phyloP scores from a whole-genome alignment of 2,797 vertebrate genomes.

The Leptoclinus maculatus region DNA sequence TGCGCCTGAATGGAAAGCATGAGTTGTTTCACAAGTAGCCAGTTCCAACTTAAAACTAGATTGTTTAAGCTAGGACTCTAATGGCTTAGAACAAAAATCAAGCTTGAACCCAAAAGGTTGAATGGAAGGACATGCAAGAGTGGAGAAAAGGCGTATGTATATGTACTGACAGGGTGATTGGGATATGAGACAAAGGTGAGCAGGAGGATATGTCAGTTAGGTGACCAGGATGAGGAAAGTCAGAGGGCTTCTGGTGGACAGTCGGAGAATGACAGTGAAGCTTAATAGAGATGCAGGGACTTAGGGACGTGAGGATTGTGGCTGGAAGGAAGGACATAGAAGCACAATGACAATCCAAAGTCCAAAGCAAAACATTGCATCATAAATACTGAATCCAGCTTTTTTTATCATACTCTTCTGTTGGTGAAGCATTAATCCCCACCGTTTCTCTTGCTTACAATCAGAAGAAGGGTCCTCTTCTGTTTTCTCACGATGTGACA shows the following conservation, averaged over 20 bases:
- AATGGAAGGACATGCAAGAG: not conserved
- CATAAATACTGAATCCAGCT: too few relatives aligned
- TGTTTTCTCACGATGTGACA: slow-evolving; percentile 44
- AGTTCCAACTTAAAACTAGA: too few relatives aligned
- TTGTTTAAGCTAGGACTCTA: too few relatives aligned
- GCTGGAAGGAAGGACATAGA: not conserved
- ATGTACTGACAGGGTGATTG: not conserved
- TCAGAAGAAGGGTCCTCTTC: slow-evolving; percentile 29
- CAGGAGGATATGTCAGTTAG: not conserved
- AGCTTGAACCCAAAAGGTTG: too few relatives aligned
- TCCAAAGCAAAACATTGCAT: too few relatives aligned
- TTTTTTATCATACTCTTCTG: not conserved
- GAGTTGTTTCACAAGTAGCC: too few relatives aligned
- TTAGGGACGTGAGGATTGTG: not conserved
- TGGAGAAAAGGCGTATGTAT: not conserved
- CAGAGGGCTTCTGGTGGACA: not conserved
- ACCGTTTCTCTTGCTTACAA: slow-evolving; percentile 4
- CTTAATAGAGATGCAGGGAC: not conserved
- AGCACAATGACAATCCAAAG: not conserved
- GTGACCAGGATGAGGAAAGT: not conserved
- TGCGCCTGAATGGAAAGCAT: too few relatives aligned
- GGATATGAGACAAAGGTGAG: not conserved
- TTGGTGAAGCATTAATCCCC: slow-evolving; percentile 1
- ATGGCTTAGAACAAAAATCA: too few relatives aligned
- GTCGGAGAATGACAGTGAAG: not conserved